Conservation (phyloP, 2,797 vertebrate genomes). For the Dermochelys coriacea region DNA sequence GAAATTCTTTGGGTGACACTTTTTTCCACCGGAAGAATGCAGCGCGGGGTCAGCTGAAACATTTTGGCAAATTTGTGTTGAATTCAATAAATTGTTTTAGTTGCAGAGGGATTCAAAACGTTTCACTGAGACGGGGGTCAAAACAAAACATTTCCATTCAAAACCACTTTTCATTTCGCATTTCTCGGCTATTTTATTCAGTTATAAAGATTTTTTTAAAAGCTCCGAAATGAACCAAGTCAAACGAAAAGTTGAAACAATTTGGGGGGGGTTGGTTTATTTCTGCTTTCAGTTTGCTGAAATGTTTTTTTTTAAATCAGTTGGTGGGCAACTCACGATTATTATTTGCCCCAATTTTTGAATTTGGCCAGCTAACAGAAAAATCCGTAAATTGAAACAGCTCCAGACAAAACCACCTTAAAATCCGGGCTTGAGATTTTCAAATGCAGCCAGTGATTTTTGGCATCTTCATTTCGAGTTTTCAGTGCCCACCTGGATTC, state of each 20-base stretch:
- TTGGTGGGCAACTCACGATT: background rate
- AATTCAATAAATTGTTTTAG: background rate
- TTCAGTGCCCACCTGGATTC: background rate
- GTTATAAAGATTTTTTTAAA: background rate
- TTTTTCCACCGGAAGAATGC: background rate
- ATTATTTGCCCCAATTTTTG: background rate
- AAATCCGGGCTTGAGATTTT: background rate
- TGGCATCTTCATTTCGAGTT: background rate
- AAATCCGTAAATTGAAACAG: background rate
- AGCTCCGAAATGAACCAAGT: background rate
- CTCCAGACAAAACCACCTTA: background rate
- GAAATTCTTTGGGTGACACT: background rate
- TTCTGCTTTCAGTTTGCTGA: background rate
- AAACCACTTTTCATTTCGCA: background rate
- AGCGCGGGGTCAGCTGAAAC: background rate
- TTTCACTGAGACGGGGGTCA: background rate
- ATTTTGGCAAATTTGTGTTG: background rate
- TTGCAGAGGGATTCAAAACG: background rate
- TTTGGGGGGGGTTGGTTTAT: background rate
- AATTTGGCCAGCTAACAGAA: background rate
- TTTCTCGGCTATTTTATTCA: background rate
- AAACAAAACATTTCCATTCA: background rate
- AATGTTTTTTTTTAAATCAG: background rate
- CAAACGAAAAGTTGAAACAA: background rate
- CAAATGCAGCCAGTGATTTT: background rate